Conservation (phyloP, 2,113 vertebrate genomes). For the Jacana jacana region DNA sequence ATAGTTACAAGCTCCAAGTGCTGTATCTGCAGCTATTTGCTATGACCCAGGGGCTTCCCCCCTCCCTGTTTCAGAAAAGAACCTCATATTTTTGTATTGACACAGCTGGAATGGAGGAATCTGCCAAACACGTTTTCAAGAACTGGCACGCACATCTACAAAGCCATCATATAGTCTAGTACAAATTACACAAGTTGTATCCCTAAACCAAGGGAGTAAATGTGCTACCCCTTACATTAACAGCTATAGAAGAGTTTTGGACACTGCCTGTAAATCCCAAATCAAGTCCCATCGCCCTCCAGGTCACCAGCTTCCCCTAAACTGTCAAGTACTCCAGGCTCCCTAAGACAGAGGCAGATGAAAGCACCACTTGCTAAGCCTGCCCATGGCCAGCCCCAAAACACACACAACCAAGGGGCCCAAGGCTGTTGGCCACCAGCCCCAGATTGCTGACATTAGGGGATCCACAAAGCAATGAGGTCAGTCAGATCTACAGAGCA, state of each 20-base stretch:
- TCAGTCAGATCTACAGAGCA: not conserved
- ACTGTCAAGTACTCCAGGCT: not conserved
- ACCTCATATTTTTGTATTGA: constrained; percentile 36
- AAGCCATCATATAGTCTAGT: not conserved
- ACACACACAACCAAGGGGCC: not conserved
- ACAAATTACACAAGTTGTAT: not conserved
- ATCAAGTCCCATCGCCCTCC: not conserved
- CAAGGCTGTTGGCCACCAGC: not conserved
- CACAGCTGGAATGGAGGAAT: constrained; percentile 48
- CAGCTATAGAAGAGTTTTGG: not conserved
- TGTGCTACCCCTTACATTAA: not conserved
- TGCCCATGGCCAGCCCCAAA: not conserved
- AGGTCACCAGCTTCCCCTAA: not conserved
- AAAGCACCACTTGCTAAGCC: not conserved
- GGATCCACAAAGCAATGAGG: not conserved
- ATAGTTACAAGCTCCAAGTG: not conserved
- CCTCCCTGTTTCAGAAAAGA: constrained; percentile 14
- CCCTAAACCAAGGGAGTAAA: not conserved
- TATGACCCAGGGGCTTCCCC: constrained; percentile 4
- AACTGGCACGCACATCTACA: not conserved
- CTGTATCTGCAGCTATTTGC: constrained; percentile 37
- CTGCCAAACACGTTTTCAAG: constrained; percentile 45
- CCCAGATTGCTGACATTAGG: not conserved
- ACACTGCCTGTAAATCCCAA: not conserved
- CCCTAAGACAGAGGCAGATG: not conserved